Conservation (phyloP, 2,113 vertebrate genomes). For the Chamaetylas fuelleborni region DNA sequence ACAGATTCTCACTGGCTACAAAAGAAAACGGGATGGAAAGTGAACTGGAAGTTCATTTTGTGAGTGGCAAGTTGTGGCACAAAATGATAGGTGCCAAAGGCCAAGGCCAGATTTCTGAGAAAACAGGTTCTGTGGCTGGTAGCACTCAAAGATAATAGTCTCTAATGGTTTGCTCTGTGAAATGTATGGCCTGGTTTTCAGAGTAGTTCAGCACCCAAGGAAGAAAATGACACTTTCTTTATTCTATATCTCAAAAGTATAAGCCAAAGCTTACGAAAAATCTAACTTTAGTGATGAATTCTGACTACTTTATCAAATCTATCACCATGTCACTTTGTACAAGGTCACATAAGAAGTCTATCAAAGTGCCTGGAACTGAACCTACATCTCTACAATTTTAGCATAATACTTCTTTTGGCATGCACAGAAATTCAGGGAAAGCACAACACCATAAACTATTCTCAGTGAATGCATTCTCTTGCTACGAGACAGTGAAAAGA, state of each 20-base stretch:
- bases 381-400: neutral
- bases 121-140: neutral
- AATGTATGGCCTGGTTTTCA: neutral
- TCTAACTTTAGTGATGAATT: neutral
- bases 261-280: neutral
- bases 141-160: neutral
- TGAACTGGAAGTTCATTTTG: neutral
- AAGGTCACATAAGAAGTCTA: neutral
- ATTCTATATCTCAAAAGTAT: neutral
- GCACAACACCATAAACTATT: neutral
- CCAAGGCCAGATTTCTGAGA: neutral
- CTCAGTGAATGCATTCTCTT: neutral
- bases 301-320: neutral
- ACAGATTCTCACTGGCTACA: neutral
- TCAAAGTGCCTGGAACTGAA: neutral
- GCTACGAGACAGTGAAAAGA: neutral
- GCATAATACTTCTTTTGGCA: neutral
- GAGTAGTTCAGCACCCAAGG: neutral
- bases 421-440: neutral
- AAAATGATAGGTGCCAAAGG: neutral
- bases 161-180: neutral
- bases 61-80: neutral
- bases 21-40: neutral
- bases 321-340: neutral
- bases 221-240: neutral